phyloP scores from a whole-genome alignment of 1,140 invertebrate species.

The Chironomus tepperi region DNA sequence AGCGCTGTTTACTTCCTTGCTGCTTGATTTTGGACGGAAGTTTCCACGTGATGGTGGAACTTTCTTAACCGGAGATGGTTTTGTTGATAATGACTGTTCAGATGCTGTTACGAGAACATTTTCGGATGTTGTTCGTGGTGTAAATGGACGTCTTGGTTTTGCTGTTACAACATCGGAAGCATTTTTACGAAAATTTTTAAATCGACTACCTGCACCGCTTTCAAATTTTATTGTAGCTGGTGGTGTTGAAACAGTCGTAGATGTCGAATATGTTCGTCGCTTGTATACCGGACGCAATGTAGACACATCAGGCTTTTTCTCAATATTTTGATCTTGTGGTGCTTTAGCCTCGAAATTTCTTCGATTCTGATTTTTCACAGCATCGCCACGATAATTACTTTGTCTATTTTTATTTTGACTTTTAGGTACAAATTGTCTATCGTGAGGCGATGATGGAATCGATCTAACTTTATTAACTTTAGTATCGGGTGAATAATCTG shows the following conservation, averaged over 20 bases:
- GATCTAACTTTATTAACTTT: constrained; percentile 16
- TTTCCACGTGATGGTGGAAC: not conserved
- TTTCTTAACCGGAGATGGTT: not conserved
- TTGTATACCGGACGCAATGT: not conserved
- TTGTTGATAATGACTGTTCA: not conserved
- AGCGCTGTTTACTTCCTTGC: not conserved
- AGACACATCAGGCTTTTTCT: not conserved
- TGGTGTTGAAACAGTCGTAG: not conserved
- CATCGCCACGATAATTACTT: no score
- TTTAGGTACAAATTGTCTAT: not conserved
- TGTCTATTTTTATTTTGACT: not conserved
- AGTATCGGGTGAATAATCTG: not conserved
- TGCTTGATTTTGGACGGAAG: not conserved
- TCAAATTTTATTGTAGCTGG: not conserved
- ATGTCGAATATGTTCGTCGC: not conserved
- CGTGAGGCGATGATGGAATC: not conserved
- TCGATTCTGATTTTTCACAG: not conserved
- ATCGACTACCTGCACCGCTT: not conserved
- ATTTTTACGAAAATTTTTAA: not conserved
- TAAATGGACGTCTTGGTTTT: not conserved
- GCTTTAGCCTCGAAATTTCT: not conserved
- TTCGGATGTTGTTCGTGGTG: not conserved
- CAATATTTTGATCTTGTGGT: not conserved
- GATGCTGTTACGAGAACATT: not conserved
- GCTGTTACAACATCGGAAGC: not conserved